A percentile compares a stretch with the other conserved stretches of the same genome.
These are phyloP conservation scores for Heteromurus nitidus DNA, from an alignment of 2,888 invertebrate genomes.

Conservation along the genomic window DNA sequence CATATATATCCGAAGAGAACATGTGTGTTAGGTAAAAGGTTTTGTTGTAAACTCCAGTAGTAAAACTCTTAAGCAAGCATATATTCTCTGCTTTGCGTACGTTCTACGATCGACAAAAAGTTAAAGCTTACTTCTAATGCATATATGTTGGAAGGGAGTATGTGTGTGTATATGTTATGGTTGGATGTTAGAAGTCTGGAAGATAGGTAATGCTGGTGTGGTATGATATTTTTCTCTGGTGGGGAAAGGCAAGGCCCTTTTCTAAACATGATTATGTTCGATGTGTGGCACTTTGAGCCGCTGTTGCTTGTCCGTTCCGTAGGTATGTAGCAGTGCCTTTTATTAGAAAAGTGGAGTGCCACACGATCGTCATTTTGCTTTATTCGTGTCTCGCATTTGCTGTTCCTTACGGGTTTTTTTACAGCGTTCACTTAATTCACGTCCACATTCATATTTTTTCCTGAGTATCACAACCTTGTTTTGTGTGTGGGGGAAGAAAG, in stretches of 20 bases:
- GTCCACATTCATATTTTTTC: no score
- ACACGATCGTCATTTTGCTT: slow-evolving; percentile 26
- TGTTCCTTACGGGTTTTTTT: no score
- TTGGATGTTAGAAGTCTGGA: not conserved
- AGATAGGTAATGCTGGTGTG: not conserved
- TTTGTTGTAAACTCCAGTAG: slow-evolving; percentile 1
- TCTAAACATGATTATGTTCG: slow-evolving; percentile 9
- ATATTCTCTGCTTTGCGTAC: not conserved
- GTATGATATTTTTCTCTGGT: not conserved
- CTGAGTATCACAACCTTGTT: no score
- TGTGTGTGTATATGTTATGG: not conserved
- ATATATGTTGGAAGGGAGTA: not conserved
- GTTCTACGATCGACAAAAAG: not conserved
- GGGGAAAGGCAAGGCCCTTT: not conserved
- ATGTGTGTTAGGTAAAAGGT: slow-evolving; percentile 21
- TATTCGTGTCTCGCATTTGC: not conserved
- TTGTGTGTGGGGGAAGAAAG: no score
- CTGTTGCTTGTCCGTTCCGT: slow-evolving; percentile 22
- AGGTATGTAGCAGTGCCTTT: not conserved
- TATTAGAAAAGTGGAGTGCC: slow-evolving; percentile 12
- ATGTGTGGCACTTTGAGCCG: slow-evolving; percentile 23
- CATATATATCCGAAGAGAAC: not conserved
- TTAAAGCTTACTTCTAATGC: not conserved
- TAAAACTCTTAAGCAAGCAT: slow-evolving; percentile 16
- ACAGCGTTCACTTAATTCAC: no score